These are phyloP conservation scores for Percopsis transmontana DNA, from an alignment of 2,113 vertebrate species.

Conservation along the genomic window DNA sequence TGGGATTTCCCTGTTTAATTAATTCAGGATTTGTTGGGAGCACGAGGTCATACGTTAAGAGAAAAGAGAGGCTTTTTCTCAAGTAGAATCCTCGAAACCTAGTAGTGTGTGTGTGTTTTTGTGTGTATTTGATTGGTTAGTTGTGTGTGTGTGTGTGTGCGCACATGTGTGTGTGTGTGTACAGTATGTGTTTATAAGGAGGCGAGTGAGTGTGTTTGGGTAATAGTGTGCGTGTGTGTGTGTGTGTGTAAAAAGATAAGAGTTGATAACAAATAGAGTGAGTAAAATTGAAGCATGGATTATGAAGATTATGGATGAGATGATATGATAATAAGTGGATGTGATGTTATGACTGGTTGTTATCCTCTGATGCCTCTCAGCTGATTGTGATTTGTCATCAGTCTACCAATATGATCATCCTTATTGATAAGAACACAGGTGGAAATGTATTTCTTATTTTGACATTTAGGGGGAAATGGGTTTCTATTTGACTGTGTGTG, in stretches of 20 bases:
- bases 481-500: neutral
- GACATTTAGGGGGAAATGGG: no score
- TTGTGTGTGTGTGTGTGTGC: constrained; percentile 20
- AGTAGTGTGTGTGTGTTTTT: constrained; percentile 36
- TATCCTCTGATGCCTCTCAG: no score
- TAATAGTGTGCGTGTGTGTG: neutral
- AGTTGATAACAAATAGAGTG: neutral
- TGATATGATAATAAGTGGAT: no score
- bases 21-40: constrained; percentile 83
- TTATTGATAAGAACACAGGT: no score
- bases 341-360: no score
- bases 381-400: no score
- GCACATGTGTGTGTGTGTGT: neutral
- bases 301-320: no score
- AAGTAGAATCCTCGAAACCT: constrained; percentile 62
- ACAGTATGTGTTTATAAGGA: constrained; percentile 1
- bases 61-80: constrained; percentile 74
- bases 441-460: no score
- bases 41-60: constrained; percentile 75
- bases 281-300: no score
- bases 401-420: no score
- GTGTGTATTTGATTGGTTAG: constrained; percentile 31
- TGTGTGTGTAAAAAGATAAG: neutral
- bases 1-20: constrained; percentile 84
- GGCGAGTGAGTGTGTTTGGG: constrained; percentile 1